Conservation (phyloP, 2,888 invertebrate species). For the Linnaemya vulpina region DNA sequence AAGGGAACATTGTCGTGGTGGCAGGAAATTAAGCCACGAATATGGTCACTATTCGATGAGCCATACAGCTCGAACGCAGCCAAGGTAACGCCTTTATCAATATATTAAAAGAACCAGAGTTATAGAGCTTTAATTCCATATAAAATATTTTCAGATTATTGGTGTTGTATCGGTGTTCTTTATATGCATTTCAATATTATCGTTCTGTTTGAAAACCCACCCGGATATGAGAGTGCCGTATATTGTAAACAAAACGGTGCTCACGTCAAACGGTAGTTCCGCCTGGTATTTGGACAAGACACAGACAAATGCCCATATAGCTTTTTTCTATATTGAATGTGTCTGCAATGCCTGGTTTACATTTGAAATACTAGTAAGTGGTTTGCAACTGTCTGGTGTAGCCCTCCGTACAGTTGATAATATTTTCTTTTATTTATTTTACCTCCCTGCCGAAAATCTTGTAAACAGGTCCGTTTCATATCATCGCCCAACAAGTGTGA, state of each 20-base stretch:
- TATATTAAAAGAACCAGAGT: background rate
- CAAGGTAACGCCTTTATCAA: conserved; percentile 87
- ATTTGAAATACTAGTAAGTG: conserved; percentile 91
- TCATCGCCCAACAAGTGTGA: conserved; percentile 96
- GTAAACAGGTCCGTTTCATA: conserved; percentile 89
- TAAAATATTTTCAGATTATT: conserved; percentile 89
- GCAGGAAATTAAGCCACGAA: conserved; percentile 98
- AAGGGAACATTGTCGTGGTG: conserved; percentile 96
- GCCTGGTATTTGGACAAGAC: conserved; percentile 94
- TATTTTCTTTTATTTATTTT: background rate
- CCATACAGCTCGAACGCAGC: conserved; percentile 99
- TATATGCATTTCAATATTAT: conserved; percentile 99
- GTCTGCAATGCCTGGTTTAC: conserved; percentile 99
- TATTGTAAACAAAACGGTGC: conserved; percentile 91
- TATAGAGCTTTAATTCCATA: background rate
- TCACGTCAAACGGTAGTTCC: conserved; percentile 88
- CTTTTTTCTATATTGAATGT: conserved; percentile 99
- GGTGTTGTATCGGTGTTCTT: conserved; percentile 99
- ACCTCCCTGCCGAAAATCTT: background rate
- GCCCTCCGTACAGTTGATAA: background rate
- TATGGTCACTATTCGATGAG: conserved; percentile 99
- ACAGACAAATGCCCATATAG: conserved; percentile 97
- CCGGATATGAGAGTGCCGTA: conserved; percentile 98
- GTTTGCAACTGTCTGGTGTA: background rate
- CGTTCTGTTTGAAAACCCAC: conserved; percentile 99